Conservation (phyloP, 1,140 invertebrate genomes). For the Drosophila ambigua region DNA sequence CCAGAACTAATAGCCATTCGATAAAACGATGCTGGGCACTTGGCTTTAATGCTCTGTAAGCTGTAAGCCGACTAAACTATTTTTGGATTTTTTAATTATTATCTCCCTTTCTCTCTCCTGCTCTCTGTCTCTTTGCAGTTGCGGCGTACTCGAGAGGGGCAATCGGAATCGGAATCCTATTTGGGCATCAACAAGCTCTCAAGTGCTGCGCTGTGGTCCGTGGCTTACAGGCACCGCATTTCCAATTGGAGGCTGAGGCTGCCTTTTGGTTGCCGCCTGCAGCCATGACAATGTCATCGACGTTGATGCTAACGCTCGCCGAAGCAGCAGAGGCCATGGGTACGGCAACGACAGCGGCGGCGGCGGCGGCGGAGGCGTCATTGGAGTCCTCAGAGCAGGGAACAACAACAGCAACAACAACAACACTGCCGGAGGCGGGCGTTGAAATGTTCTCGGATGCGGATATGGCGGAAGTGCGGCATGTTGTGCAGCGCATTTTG, state of each 20-base stretch:
- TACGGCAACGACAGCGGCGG: not conserved
- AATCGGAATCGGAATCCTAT: slow-evolving; percentile 30
- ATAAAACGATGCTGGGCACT: no score
- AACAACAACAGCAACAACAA: slow-evolving; percentile 10
- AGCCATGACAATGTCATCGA: slow-evolving; percentile 50
- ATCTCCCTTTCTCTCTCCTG: not conserved
- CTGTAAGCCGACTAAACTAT: no score
- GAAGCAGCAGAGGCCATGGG: slow-evolving; percentile 4
- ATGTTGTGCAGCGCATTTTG: slow-evolving; percentile 87
- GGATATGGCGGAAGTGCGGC: slow-evolving; percentile 81
- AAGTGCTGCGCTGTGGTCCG: slow-evolving; percentile 17
- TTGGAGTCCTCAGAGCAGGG: not conserved
- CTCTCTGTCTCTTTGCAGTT: not conserved
- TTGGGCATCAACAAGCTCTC: slow-evolving; percentile 25
- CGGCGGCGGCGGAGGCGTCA: no score
- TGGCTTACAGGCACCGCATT: no score
- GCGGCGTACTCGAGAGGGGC: not conserved
- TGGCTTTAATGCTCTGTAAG: no score
- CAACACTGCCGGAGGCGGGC: slow-evolving; percentile 40
- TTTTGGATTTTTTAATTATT: slow-evolving; percentile 2
- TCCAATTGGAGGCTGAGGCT: no score
- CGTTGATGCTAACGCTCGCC: slow-evolving; percentile 22
- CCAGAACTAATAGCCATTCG: no score
- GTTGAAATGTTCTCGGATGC: slow-evolving; percentile 77
- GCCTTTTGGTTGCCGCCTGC: not conserved